Percentiles rank a stretch among this genome's conserved stretches.
Evolutionary conservation across 1,140 invertebrate species (phyloP).

Genomic region (Danaus melanippus): DNA sequence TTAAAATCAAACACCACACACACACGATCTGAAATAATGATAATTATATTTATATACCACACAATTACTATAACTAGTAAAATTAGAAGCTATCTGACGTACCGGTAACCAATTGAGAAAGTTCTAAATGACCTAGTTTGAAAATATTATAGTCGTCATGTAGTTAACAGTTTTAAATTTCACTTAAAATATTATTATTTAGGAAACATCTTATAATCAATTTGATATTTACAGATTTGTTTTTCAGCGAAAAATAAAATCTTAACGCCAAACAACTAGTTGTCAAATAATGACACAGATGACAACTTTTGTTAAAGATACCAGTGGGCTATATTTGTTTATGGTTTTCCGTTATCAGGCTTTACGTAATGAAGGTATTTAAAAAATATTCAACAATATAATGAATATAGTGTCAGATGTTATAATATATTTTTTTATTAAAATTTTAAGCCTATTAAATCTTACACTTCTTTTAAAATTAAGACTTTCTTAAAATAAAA

Average conservation of each 20-base stretch:
- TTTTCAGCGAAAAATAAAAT: conserved; percentile 31
- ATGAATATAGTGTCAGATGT: too few relatives aligned
- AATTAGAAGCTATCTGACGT: conserved; percentile 49
- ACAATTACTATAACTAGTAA: conserved; percentile 20
- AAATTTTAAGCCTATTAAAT: too few relatives aligned
- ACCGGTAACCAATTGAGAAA: conserved; percentile 65
- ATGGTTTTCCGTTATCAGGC: too few relatives aligned
- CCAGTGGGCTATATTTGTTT: too few relatives aligned
- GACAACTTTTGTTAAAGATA: conserved; percentile 13
- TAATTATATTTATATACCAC: conserved; percentile 14
- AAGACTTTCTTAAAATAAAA: too few relatives aligned
- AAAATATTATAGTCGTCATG: conserved; percentile 45
- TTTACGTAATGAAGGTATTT: too few relatives aligned
- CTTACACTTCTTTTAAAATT: too few relatives aligned
- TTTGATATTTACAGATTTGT: conserved; percentile 53
- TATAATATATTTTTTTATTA: too few relatives aligned
- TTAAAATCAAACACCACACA: conserved; percentile 29
- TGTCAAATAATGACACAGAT: conserved; percentile 30
- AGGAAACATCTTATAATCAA: conserved; percentile 34
- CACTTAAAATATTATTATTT: conserved; percentile 24
- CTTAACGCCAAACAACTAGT: conserved; percentile 44
- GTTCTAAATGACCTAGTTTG: conserved; percentile 39
- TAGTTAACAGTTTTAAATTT: conserved; percentile 17
- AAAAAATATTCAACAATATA: too few relatives aligned
- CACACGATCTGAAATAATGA: conserved; percentile 25